A percentile compares a stretch with the other conserved stretches of the same genome.
These are phyloP conservation scores for Salvelinus sp. DNA, from an alignment of 2,113 vertebrate genomes.

Conservation along the genomic window DNA sequence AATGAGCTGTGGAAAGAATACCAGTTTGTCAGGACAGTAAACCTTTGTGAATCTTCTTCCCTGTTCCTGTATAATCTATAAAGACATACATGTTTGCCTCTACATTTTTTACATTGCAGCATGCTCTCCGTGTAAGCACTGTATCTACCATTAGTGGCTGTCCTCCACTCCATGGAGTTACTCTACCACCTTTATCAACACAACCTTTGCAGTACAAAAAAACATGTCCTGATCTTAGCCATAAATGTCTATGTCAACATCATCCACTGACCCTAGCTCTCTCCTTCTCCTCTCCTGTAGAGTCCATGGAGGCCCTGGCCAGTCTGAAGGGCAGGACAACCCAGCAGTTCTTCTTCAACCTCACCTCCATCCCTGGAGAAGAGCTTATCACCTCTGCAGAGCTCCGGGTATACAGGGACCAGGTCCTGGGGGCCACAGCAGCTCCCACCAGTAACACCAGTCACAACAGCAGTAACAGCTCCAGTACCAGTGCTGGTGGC, in stretches of 20 bases:
- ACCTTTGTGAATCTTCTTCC: not conserved
- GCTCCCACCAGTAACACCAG: conserved; percentile 60
- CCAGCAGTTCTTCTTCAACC: conserved; percentile 96
- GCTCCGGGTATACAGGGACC: conserved; percentile 92
- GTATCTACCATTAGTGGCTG: no score
- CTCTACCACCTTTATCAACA: not conserved
- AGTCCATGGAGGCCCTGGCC: conserved; percentile 90
- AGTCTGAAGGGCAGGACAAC: conserved; percentile 87
- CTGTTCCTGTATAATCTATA: no score
- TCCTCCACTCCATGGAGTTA: not conserved
- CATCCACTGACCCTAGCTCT: conserved; percentile 24
- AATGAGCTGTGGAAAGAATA: not conserved
- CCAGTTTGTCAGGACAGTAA: not conserved
- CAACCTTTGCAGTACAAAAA: no score
- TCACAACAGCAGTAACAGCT: conserved; percentile 66
- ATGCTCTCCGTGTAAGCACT: no score
- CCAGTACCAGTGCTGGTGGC: conserved; percentile 71
- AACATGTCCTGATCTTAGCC: not conserved
- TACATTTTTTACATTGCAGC: no score
- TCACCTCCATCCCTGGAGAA: conserved; percentile 88
- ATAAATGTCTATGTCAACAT: not conserved
- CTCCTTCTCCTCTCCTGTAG: conserved; percentile 67
- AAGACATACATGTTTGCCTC: no score
- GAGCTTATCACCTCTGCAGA: conserved; percentile 94
- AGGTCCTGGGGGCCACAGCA: conserved; percentile 77